Evolutionary conservation across 1,140 invertebrate genomes (phyloP).

Genomic region (Solenopsis fugax): DNA sequence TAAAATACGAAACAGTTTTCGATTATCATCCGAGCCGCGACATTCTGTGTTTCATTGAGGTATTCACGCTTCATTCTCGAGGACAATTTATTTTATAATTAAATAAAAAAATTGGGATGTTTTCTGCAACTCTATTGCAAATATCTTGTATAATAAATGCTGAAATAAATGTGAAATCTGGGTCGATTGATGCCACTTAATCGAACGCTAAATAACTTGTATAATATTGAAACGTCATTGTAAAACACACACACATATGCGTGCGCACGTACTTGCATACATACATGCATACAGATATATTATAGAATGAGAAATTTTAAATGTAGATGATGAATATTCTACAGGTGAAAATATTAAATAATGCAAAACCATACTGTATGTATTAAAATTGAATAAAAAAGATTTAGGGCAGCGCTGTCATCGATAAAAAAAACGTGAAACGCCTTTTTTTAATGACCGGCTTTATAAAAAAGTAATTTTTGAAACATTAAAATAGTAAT

Average conservation of each 20-base stretch:
- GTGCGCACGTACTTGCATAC: no score
- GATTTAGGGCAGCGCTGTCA: not conserved
- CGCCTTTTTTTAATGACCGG: no score
- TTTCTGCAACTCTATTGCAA: not conserved
- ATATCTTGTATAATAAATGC: constrained; percentile 17
- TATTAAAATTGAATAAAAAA: not conserved
- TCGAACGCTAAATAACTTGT: constrained; percentile 28
- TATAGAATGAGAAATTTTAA: not conserved
- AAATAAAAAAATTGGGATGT: not conserved
- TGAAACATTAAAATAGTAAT: no score
- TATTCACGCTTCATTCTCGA: not conserved
- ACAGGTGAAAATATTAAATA: not conserved
- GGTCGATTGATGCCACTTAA: constrained; percentile 26
- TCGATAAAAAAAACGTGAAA: no score
- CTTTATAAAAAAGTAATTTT: no score
- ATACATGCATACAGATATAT: not conserved
- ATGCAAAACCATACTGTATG: not conserved
- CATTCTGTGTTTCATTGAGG: not conserved
- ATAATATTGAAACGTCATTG: constrained; percentile 23
- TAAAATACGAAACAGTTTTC: not conserved
- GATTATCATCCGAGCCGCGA: not conserved
- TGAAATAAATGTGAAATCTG: constrained; percentile 5
- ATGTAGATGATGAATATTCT: not conserved
- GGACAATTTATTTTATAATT: constrained; percentile 1
- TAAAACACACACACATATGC: not conserved